Evolutionary conservation across 2,888 invertebrate species (phyloP), one percentile per base, ranked within the genome.

Genomic region (Amiota minor): DNA sequence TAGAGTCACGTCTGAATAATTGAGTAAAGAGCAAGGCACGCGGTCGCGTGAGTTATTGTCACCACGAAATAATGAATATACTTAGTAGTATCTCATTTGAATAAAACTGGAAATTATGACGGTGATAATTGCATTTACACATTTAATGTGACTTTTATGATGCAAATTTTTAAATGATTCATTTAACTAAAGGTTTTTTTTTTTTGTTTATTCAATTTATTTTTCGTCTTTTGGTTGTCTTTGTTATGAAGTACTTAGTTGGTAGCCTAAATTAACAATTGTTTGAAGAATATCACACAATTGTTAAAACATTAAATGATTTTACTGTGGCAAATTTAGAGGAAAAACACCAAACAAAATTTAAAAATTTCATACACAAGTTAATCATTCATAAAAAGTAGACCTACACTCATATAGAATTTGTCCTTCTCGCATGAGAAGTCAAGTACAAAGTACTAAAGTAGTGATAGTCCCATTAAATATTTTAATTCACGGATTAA

Each of bases 61-160:
- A 68, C 18, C 67, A 35, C 9, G 11, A 68, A 53, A 68, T 68
- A 68, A 68, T 68, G 67, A 53, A 68, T 53, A 35, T 0, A 35
- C n/a, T 1, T 6, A 23, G 23, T 23, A 35, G 6, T 35, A 68
- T 50, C 53, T 50, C 67, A 68, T 68, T 68, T 68, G 50, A 68
- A 68, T 68, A 46, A 50, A 49, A 67, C 56, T 45, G 16, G 46
- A 61, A 56, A 70, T 47, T 61, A 56, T 70, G 61, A 61, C 56
- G 70, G 70, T 61, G 70, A 70, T 61, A 70, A 70, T 70, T 70
- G 70, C 70, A 59, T 11, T 61, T 61, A 59, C 20, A 56, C 49
- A 61, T 61, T 70, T 47, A 70, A 70, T 70, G 70, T 70, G 70
- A 70, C 70, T 56, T 59, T 70, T 70, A 70, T 61, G 59, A 61